Percentiles rank a stretch among this genome's conserved stretches.
Conservation (phyloP, 2,888 invertebrate species). For the Tipula unca region DNA sequence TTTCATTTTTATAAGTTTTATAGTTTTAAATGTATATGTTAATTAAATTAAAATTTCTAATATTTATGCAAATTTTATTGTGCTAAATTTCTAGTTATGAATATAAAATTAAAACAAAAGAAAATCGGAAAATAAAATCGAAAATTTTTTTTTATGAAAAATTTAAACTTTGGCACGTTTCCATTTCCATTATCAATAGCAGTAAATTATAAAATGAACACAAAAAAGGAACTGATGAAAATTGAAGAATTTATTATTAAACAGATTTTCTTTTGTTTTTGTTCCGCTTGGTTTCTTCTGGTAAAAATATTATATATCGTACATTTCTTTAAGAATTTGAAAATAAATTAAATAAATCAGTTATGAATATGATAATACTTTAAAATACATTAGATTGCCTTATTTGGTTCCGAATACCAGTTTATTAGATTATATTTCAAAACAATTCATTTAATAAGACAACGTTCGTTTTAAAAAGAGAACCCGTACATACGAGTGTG, state of each 20-base stretch:
- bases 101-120: background rate
- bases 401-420: too few relatives aligned
- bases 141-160: background rate
- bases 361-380: background rate
- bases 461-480: background rate
- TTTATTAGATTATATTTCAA: too few relatives aligned
- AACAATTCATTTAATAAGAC: background rate
- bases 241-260: background rate
- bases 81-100: background rate
- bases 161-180: background rate
- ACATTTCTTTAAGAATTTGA: background rate
- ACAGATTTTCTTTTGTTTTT: background rate
- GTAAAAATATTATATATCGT: background rate
- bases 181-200: background rate
- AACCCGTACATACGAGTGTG: background rate
- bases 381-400: too few relatives aligned
- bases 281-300: background rate
- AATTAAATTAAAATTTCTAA: background rate
- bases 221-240: background rate
- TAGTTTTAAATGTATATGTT: background rate
- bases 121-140: background rate
- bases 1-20: background rate
- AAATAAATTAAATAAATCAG: background rate
- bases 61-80: background rate
- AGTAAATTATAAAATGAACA: background rate